phyloP scores from a whole-genome alignment of 2,113 vertebrate species.

The Rhizomys pruinosus region DNA sequence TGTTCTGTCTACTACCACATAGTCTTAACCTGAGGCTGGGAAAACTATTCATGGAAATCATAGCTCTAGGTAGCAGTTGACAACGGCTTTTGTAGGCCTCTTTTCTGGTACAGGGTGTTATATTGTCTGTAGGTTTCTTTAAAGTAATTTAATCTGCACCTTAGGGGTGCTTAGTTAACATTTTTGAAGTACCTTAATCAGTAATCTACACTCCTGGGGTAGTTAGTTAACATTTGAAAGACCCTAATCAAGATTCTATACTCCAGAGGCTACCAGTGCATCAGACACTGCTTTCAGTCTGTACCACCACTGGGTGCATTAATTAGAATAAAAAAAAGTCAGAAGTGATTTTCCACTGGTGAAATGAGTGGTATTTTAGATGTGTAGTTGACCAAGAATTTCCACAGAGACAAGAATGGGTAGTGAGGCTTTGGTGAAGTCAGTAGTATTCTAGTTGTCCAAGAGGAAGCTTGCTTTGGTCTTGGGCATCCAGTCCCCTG shows the following conservation, averaged over 20 bases:
- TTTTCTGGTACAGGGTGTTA: conserved; percentile 51
- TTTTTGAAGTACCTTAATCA: conserved; percentile 78
- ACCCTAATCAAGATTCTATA: conserved; percentile 75
- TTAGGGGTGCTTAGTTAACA: conserved; percentile 74
- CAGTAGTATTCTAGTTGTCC: background rate
- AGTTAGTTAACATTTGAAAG: conserved; percentile 81
- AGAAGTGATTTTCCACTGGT: conserved; percentile 55
- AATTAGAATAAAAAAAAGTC: conserved; percentile 65
- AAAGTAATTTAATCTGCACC: conserved; percentile 75
- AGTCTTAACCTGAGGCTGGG: background rate
- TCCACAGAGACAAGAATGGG: background rate
- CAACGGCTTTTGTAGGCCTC: background rate
- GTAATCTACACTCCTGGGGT: conserved; percentile 68
- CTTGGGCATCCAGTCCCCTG: background rate
- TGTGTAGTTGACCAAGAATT: background rate
- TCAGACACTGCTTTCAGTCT: conserved; percentile 24
- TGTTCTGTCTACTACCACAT: background rate
- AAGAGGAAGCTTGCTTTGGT: background rate
- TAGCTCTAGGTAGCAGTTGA: too few relatives aligned
- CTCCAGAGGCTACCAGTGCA: conserved; percentile 50
- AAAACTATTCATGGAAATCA: background rate
- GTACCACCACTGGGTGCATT: conserved; percentile 50
- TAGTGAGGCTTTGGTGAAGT: background rate
- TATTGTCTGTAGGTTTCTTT: conserved; percentile 67
- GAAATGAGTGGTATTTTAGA: conserved; percentile 50